These are phyloP conservation scores for Romanomermis culicivorax DNA, from an alignment of 2,888 invertebrate genomes.

Conservation along the genomic window DNA sequence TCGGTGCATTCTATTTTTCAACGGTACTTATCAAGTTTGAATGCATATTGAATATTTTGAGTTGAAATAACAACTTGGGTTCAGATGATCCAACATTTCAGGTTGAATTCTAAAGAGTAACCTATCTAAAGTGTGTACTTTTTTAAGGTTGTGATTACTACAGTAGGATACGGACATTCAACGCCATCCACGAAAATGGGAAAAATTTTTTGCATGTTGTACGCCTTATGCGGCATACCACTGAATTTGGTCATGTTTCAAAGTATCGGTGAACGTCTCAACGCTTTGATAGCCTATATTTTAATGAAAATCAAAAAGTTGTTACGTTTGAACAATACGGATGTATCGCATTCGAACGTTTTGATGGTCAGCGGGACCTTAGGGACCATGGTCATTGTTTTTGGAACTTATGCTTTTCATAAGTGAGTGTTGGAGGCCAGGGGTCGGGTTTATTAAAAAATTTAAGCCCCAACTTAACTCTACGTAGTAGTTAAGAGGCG, in stretches of 20 bases:
- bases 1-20: slow-evolving; percentile 94
- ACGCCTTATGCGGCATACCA: slow-evolving; percentile 64
- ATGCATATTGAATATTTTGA: no score
- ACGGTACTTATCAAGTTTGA: slow-evolving; percentile 37
- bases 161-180: slow-evolving; percentile 95
- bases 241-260: slow-evolving; percentile 93
- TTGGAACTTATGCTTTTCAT: slow-evolving; percentile 79
- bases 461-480: no score
- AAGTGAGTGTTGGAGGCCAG: slow-evolving; percentile 16
- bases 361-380: slow-evolving; percentile 79
- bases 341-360: slow-evolving; percentile 73
- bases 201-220: slow-evolving; percentile 75
- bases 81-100: no score
- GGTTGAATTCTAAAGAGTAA: no score
- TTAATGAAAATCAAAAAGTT: slow-evolving; percentile 8
- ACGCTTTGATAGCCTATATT: slow-evolving; percentile 45
- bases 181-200: slow-evolving; percentile 87
- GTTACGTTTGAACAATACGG: slow-evolving; percentile 12
- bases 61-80: no score
- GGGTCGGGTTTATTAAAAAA: no score
- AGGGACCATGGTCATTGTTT: slow-evolving; percentile 73
- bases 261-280: slow-evolving; percentile 74
- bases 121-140: no score
- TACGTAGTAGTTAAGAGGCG: no score
- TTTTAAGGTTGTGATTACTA: slow-evolving; percentile 71